A percentile compares a stretch with the other conserved stretches of the same genome.
Evolutionary conservation across 2,113 vertebrate species (phyloP).

Genomic region (Gyps fulvus): DNA sequence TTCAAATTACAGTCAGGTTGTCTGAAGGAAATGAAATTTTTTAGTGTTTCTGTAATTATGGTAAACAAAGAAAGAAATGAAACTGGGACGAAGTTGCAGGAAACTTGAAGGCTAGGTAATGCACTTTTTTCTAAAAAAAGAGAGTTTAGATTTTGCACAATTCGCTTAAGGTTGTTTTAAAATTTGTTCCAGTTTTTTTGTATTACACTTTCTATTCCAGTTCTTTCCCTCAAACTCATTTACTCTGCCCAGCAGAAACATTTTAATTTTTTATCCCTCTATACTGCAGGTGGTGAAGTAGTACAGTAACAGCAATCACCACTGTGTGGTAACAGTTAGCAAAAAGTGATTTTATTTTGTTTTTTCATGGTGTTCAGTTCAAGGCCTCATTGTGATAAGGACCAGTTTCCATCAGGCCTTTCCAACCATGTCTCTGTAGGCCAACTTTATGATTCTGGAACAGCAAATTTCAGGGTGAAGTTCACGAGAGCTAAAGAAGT

Average conservation of each 20-base stretch:
- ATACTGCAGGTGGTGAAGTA: background rate
- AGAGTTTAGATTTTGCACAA: background rate
- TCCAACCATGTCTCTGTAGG: background rate
- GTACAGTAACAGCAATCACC: background rate
- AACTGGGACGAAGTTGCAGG: background rate
- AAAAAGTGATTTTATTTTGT: background rate
- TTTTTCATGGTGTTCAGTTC: background rate
- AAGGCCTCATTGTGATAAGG: background rate
- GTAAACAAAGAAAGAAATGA: background rate
- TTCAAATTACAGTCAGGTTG: background rate
- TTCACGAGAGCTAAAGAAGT: background rate
- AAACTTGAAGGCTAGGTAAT: background rate
- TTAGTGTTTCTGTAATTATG: background rate
- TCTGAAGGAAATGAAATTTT: background rate
- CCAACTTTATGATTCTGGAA: background rate
- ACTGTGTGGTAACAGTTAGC: background rate
- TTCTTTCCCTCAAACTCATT: background rate
- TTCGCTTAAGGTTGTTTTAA: background rate
- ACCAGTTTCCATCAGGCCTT: background rate
- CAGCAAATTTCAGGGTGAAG: background rate
- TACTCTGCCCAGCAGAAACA: background rate
- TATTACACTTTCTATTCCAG: background rate
- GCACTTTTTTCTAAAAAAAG: background rate
- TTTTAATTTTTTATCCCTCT: background rate
- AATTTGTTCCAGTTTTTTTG: background rate